Percentiles rank a stretch among this genome's conserved stretches.
phyloP scores from a whole-genome alignment of 30 jellyfish, hydroid and myxozoan species.

The Rhopilema esculentum region DNA sequence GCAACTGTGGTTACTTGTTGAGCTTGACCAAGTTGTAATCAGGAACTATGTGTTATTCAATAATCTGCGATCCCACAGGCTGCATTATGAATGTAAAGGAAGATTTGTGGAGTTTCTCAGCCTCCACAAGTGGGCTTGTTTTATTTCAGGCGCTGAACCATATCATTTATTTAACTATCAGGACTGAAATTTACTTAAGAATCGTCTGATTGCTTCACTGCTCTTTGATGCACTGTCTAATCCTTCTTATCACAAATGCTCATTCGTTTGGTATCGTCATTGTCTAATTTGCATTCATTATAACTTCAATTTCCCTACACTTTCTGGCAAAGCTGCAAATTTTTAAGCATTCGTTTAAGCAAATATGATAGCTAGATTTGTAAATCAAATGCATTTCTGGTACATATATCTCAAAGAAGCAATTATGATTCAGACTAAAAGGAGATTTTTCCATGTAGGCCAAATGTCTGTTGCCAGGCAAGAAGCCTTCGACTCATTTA shows the following conservation, averaged over 20 bases:
- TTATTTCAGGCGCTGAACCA: background rate
- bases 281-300: background rate
- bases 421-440: background rate
- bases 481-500: conserved; percentile 92
- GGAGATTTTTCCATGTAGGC: conserved; percentile 8
- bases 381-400: background rate
- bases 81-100: background rate
- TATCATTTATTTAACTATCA: background rate
- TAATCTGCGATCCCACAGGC: background rate
- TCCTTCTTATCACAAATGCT: background rate
- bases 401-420: background rate
- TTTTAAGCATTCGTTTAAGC: no score
- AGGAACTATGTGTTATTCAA: background rate
- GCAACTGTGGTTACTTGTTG: background rate
- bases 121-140: background rate
- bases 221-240: background rate
- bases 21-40: background rate
- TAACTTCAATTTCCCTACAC: background rate
- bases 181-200: background rate
- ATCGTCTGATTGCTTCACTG: background rate
- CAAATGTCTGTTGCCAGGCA: conserved; percentile 91
- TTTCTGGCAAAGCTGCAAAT: no score
- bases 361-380: background rate
- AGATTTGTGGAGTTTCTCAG: background rate
- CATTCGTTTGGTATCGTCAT: background rate